Base-by-base conservation (phyloP, 2,797 vertebrate genomes). In the Neostethus bicornis region DNA sequence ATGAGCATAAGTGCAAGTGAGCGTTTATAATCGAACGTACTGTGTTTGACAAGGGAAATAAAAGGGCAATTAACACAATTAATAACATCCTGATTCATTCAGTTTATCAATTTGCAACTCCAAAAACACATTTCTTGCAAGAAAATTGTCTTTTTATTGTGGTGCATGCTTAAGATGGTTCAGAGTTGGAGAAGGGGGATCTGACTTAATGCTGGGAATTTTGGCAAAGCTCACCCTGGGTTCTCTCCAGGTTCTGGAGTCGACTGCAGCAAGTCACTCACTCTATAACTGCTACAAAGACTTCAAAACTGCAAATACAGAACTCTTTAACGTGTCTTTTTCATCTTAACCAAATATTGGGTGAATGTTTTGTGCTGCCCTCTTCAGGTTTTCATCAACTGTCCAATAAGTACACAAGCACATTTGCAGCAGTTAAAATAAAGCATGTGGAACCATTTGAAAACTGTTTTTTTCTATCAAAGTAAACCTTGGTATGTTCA, bases 211-310 rank as follows among this genome's bases (percentile, higher is more conserved):
- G 52, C 48, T 68, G 62, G 39, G 54, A 66, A 49, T 68, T 68
- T 51, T 80, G 75, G 80, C 71, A 58, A 44, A 48, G 71, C 63
- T 68, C 31, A 37, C 37, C 7, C 50, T 47, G 54, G 51, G 53
- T 41, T 47, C 66, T 73, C 61, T 75, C 34, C 56, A 51, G 67
- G 69, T 68, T 54, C 45, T 65, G 53, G 41, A 44, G 75, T 37
- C 64, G 66, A 84, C 71, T 78, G 71, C 81, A 73, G 75, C 58
- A 58, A 64, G 61, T 45, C 61, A 66, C 66, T 70, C 53, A 61
- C 0, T 24, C 37, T 50, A 61, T 69, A 53, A 51, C 56, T 60
- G 48, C 16, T 13, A 29, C 42, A 16, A 14, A 26, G 49, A 41
- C 31, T 47, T 23, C 13, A 42, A 24, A 47, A 43, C 66, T 38